Conservation (phyloP, 2,797 vertebrate species). For the Microcaecilia unicolor region DNA sequence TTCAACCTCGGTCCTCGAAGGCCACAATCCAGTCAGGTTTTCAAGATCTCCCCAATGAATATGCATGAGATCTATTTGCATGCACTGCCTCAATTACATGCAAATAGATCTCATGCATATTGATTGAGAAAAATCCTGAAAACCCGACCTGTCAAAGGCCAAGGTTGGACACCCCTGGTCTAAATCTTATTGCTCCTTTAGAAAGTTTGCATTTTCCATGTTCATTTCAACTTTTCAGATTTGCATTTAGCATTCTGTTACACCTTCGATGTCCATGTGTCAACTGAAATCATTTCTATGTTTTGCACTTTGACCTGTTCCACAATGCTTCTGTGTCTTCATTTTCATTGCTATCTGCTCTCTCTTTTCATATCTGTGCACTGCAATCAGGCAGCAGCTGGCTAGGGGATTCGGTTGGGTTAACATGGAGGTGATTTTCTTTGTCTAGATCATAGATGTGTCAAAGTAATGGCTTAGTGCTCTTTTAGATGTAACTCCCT, state of each 20-base stretch:
- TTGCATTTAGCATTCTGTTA: too few relatives aligned
- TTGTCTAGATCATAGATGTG: slow-evolving; percentile 1
- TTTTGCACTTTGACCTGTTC: not conserved
- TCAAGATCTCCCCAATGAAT: too few relatives aligned
- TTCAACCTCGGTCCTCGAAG: too few relatives aligned
- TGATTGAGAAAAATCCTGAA: too few relatives aligned
- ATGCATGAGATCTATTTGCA: too few relatives aligned
- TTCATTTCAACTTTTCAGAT: rapidly evolving
- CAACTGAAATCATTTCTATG: not conserved
- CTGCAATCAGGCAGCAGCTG: slow-evolving; percentile 12
- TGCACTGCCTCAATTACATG: too few relatives aligned
- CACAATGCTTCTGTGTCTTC: not conserved
- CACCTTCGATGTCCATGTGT: not conserved
- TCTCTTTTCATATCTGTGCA: not conserved
- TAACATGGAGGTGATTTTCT: slow-evolving; percentile 33
- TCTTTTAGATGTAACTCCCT: slow-evolving; percentile 2
- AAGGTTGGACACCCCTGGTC: too few relatives aligned
- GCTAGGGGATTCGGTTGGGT: slow-evolving; percentile 31
- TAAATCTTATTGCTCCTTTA: not conserved
- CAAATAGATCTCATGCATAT: too few relatives aligned
- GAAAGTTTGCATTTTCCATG: not conserved
- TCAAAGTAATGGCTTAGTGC: slow-evolving; percentile 1
- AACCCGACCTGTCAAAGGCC: too few relatives aligned
- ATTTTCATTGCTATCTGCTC: too few relatives aligned
- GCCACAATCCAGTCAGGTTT: too few relatives aligned